These are phyloP conservation scores for Tuberolachnus salignus DNA, from an alignment of 2,888 invertebrate genomes.

Conservation along the genomic window DNA sequence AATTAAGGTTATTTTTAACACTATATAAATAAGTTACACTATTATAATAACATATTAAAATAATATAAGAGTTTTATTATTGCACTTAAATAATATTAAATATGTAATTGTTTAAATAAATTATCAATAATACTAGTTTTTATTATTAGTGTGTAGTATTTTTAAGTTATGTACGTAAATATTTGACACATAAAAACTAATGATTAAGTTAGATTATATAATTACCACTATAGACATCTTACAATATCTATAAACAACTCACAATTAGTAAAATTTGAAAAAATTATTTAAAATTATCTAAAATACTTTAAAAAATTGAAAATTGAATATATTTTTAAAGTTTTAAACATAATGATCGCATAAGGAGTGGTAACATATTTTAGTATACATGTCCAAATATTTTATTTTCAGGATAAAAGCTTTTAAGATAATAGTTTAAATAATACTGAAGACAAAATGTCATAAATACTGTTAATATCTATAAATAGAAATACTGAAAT, in stretches of 20 bases:
- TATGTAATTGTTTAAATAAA: neutral
- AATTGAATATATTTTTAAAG: conserved; percentile 13
- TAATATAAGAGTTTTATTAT: conserved; percentile 12
- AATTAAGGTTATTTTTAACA: neutral
- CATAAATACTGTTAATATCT: conserved; percentile 50
- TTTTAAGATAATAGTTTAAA: conserved; percentile 42
- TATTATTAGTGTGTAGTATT: conserved; percentile 19
- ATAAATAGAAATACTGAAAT: conserved; percentile 50
- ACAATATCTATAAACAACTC: conserved; percentile 20
- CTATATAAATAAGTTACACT: neutral
- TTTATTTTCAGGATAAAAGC: conserved; percentile 26
- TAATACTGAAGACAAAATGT: conserved; percentile 43
- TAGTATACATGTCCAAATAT: conserved; percentile 18
- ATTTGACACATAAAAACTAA: conserved; percentile 30
- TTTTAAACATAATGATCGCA: conserved; percentile 9
- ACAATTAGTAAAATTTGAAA: conserved; percentile 4
- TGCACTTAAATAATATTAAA: conserved; percentile 39
- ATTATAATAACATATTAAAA: conserved; percentile 6
- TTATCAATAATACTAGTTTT: neutral
- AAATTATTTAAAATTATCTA: conserved; percentile 26
- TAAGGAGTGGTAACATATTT: conserved; percentile 28
- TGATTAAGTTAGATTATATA: conserved; percentile 7
- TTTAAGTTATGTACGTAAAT: conserved; percentile 27
- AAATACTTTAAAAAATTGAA: conserved; percentile 28
- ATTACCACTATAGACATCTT: conserved; percentile 17